Conservation (phyloP, 1,140 invertebrate species). For the Halyomorpha halys region DNA sequence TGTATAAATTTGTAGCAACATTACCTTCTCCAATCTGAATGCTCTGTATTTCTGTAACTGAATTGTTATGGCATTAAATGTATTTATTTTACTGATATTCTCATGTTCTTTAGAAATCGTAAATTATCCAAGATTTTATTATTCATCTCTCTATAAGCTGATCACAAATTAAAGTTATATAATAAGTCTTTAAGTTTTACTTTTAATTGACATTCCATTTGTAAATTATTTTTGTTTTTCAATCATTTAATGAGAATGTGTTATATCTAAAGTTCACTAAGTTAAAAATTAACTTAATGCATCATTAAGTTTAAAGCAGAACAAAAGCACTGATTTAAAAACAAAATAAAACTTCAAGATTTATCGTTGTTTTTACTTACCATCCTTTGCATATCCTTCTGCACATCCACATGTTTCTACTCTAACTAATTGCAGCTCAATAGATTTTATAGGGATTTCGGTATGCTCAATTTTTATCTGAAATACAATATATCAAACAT, state of each 20-base stretch:
- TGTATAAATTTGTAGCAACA: constrained; percentile 62
- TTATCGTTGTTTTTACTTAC: constrained; percentile 40
- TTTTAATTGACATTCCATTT: too few species aligned
- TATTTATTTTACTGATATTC: neutral
- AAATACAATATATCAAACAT: constrained; percentile 25
- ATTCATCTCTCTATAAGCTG: too few species aligned
- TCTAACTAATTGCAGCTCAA: constrained; percentile 87
- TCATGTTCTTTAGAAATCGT: too few species aligned
- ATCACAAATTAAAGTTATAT: too few species aligned
- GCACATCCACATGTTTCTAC: constrained; percentile 93
- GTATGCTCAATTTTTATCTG: constrained; percentile 62
- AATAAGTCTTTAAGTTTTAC: too few species aligned
- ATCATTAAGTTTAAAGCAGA: too few species aligned
- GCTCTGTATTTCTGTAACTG: constrained; percentile 95
- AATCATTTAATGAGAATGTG: too few species aligned
- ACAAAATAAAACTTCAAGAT: neutral
- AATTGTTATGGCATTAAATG: constrained; percentile 31
- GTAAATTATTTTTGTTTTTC: too few species aligned
- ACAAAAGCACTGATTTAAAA: too few species aligned
- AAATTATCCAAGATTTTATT: too few species aligned
- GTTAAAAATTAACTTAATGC: too few species aligned
- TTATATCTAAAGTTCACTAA: too few species aligned
- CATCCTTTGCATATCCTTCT: constrained; percentile 88
- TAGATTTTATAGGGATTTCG: constrained; percentile 74
- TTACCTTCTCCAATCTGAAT: constrained; percentile 94